Base-by-base conservation (phyloP, 2,113 vertebrate genomes). In the Ptilorrhoa leucosticta region DNA sequence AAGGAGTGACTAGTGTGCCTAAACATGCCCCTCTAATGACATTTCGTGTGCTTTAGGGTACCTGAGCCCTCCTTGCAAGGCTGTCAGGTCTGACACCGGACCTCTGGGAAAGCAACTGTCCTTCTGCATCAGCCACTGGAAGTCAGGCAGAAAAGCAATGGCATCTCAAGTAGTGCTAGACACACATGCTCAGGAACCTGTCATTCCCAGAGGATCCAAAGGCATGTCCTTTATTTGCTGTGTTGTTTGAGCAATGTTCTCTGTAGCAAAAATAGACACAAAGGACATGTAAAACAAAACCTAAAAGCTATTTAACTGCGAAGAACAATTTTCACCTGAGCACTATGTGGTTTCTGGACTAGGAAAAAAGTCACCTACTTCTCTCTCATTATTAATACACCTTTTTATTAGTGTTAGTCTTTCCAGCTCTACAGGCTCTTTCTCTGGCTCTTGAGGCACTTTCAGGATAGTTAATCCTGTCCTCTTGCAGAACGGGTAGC, bases 241-340 rank as follows among this genome's bases (percentile, higher is more conserved):
- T 28, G 42, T 51, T 95, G 85, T 90, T 91, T 7, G 7, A 87
- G 33, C 50, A 83, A 31, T 54, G 47, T n/a, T n/a, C 47, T 83
- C 76, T 48, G 17, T 27, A 63, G 57, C 75, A 94, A 85, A 93
- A 94, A 93, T 58, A 96, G 82, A 81, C 75, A 85, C 39, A 85
- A 87, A 96, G 85, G 90, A 79, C 91, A 72, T 2, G 0, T 76
- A 72, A 87, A 94, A 60, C 63, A 65, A 79, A 95, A 93, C 73
- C 73, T 84, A 58, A 87, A 85, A 92, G 47, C 30, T n/a, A 50
- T 63, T 90, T 85, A 89, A 69, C 51, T 78, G 47, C 0, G 0
- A 86, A 65, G 66, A 86, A 54, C 37, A 45, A 21, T 85, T 93
- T 93, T 83, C 47, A 76, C 66, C 61, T 60, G n/a, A 91, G 44